These are phyloP conservation scores for Sialia sialis DNA, from an alignment of 2,113 vertebrate genomes.

Conservation along the genomic window DNA sequence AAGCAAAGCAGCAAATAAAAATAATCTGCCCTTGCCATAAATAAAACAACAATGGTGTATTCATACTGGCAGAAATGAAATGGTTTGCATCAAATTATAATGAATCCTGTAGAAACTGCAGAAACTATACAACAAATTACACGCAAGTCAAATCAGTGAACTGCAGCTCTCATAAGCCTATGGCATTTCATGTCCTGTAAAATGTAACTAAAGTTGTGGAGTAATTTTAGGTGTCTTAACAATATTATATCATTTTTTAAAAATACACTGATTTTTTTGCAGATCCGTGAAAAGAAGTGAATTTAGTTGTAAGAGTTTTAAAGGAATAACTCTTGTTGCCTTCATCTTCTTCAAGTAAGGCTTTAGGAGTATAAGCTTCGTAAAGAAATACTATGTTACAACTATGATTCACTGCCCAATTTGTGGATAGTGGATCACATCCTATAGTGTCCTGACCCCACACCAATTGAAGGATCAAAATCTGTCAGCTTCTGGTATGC, in stretches of 20 bases:
- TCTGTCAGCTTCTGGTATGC: background rate
- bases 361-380: background rate
- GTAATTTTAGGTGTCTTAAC: background rate
- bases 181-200: background rate
- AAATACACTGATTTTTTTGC: background rate
- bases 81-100: background rate
- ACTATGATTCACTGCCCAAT: background rate
- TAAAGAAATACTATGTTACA: background rate
- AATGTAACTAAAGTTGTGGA: background rate
- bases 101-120: background rate
- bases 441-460: background rate
- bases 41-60: background rate
- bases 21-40: background rate
- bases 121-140: background rate
- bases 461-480: background rate
- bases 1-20: background rate
- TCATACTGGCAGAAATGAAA: background rate
- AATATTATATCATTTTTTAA: background rate
- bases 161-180: background rate
- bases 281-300: background rate
- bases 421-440: background rate
- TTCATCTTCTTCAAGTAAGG: background rate
- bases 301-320: background rate
- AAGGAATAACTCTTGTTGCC: background rate
- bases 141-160: background rate